phyloP scores from a whole-genome alignment of 2,888 invertebrate genomes.

The Scaptomyza parva region DNA sequence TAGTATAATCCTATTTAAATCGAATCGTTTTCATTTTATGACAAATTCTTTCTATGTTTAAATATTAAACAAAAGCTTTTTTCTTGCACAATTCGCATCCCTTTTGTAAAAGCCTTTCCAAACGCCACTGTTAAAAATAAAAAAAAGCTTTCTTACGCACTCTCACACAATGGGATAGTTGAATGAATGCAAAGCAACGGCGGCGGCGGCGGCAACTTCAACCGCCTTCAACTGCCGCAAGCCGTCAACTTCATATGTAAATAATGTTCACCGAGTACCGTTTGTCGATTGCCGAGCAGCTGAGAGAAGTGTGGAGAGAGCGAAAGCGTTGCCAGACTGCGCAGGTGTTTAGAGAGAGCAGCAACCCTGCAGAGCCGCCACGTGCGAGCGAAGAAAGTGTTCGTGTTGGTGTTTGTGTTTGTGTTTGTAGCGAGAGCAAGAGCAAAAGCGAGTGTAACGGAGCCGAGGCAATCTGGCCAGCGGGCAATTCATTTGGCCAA shows the following conservation, averaged over 20 bases:
- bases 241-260: conserved; percentile 75
- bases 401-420: too few species aligned
- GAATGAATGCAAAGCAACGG: conserved; percentile 63
- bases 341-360: conserved; percentile 41
- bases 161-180: conserved; percentile 56
- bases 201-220: conserved; percentile 49
- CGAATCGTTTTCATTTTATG: too few species aligned
- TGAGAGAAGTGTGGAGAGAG: conserved; percentile 10
- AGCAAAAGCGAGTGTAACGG: conserved; percentile 25
- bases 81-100: not conserved
- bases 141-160: conserved; percentile 51
- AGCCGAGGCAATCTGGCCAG: conserved; percentile 66
- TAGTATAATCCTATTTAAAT: too few species aligned
- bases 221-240: conserved; percentile 48
- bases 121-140: conserved; percentile 25
- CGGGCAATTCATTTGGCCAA: conserved; percentile 83
- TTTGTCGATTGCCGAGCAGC: conserved; percentile 16
- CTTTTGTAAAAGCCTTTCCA: conserved; percentile 4
- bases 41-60: too few species aligned
- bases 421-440: too few species aligned
- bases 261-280: conserved; percentile 50
- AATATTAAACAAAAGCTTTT: not conserved
- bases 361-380: conserved; percentile 34
- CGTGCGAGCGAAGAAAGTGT: conserved; percentile 41
- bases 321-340: conserved; percentile 10